Base-by-base conservation (phyloP, 2,888 invertebrate species). In the Kuschelorhynchus macadamiae region DNA sequence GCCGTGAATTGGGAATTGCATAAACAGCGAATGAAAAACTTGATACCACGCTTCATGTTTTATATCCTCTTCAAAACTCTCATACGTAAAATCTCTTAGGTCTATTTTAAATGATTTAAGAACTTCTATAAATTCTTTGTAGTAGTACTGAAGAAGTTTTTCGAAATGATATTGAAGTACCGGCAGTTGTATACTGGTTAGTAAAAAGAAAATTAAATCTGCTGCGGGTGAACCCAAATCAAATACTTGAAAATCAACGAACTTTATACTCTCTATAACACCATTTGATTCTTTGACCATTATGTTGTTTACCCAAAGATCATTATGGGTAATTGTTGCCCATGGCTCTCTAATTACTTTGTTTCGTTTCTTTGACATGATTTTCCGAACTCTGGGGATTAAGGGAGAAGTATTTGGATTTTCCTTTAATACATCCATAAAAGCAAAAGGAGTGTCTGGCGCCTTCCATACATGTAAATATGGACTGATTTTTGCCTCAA, bases 241-340 rank as follows among this genome's bases (percentile, higher is more conserved):
- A 1, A 85, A 83, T 33, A 86, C 81, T 79, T 89, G 89, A 72
- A 88, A 89, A 74, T 89, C 89, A 0, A 89, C 81, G 57, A 89
- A 80, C 67, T 84, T 84, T 1, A 78, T 78, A 9, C 59, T 47
- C 2, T 75, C 61, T 0, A 85, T 81, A 59, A 69, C 71, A 5
- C 72, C 75, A 32, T 76, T 69, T 42, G 74, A 71, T 47, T 83
- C 83, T 73, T 84, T 84, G 12, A 88, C 79, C 83, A 89, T 84
- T 3, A 87, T 81, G 72, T 89, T 89, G 74, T 88, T 88, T 11
- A 86, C 85, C 89, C 88, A 89, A 49, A 86, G 81, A 76, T 89
- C 89, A 1, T 82, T 80, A 68, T 89, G 89, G 0, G 83, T 81
- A 11, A 88, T 81, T 0, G 87, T 85, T 0, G 83, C 84, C 80